phyloP scores from a whole-genome alignment of 1,140 invertebrate species.

The Plectrocnemia conspersa region DNA sequence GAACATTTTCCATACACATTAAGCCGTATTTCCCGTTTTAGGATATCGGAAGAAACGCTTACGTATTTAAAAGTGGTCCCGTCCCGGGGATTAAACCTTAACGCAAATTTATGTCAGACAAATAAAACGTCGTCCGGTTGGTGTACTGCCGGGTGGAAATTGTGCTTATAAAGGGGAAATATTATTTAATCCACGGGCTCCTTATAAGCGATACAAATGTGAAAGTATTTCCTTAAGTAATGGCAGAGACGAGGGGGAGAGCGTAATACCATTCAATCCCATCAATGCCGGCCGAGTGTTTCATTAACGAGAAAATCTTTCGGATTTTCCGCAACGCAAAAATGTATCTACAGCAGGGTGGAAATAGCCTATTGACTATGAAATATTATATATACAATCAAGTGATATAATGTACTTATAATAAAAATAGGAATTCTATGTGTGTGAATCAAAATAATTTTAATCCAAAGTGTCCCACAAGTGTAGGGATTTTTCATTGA shows the following conservation, averaged over 20 bases:
- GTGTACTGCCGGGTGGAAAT: conserved; percentile 11
- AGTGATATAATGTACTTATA: too few relatives aligned
- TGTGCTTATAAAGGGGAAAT: conserved; percentile 34
- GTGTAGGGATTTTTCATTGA: too few relatives aligned
- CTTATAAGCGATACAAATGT: conserved; percentile 20
- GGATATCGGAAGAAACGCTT: too few relatives aligned
- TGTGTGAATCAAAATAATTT: too few relatives aligned
- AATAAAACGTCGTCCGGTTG: conserved; percentile 16
- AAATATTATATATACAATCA: too few relatives aligned
- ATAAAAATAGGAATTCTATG: too few relatives aligned
- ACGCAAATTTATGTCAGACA: conserved; percentile 3
- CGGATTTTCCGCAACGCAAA: conserved; percentile 7
- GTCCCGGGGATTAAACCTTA: conserved; percentile 6
- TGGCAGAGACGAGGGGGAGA: neutral
- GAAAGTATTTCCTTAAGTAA: conserved; percentile 28
- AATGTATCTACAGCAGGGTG: neutral
- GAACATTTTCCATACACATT: too few relatives aligned
- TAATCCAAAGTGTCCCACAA: too few relatives aligned
- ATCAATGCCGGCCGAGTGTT: conserved; percentile 26
- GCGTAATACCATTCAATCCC: conserved; percentile 29
- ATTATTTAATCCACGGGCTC: conserved; percentile 23
- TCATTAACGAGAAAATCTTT: conserved; percentile 26
- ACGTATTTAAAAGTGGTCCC: conserved; percentile 15
- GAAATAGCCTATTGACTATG: conserved; percentile 23
- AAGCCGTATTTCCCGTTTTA: too few relatives aligned